Evolutionary conservation across 1,140 invertebrate species (phyloP).

Genomic region (Aradophagus sp.): DNA sequence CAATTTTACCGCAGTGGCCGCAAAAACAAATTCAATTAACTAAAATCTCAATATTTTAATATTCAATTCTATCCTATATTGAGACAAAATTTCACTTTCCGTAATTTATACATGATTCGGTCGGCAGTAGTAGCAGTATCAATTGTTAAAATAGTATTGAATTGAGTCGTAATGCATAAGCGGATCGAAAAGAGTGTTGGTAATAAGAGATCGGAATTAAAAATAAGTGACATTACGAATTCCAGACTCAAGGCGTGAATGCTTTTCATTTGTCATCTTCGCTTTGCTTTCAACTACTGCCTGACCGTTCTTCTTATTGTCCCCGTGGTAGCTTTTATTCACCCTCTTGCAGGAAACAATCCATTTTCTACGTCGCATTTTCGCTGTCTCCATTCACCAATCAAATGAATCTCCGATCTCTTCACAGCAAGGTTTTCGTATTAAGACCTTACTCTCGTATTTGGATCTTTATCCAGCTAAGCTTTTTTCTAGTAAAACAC

Average conservation of each 20-base stretch:
- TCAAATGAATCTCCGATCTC: slow-evolving; percentile 49
- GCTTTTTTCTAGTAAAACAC: slow-evolving; percentile 1
- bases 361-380: slow-evolving; percentile 46
- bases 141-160: no score
- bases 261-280: slow-evolving; percentile 71
- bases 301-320: slow-evolving; percentile 65
- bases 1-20: no score
- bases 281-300: slow-evolving; percentile 65
- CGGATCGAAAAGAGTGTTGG: no score
- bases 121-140: no score
- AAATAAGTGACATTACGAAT: no score
- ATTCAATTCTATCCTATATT: no score
- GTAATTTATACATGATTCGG: no score
- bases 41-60: no score
- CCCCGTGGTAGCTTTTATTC: slow-evolving; percentile 65
- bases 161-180: no score
- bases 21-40: no score
- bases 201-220: no score
- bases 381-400: slow-evolving; percentile 45
- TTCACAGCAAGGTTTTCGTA: slow-evolving; percentile 31
- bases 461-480: slow-evolving; percentile 37
- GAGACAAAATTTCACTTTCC: no score
- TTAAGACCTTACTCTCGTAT: slow-evolving; percentile 21
- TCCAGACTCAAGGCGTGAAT: slow-evolving; percentile 45
- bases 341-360: slow-evolving; percentile 28